Base-by-base conservation (phyloP, 2,797 vertebrate species). In the Columba guinea region DNA sequence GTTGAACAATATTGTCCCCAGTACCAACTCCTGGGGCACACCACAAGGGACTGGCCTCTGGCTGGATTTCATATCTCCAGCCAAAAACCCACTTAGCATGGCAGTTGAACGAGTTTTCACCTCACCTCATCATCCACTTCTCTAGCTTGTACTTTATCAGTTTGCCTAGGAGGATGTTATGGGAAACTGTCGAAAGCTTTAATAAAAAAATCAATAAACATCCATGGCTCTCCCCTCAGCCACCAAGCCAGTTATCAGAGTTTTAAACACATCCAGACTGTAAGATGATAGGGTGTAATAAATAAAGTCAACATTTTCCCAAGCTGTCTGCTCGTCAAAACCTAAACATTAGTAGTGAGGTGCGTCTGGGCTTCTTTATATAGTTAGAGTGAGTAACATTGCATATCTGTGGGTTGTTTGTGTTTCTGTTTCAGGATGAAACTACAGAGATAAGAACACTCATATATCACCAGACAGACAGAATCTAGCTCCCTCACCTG, bases 301-400 rank as follows among this genome's bases (percentile, higher is more conserved):
- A 87, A 89, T 35, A 77, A 73, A 89, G 35, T 16, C 21, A 89
- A 51, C 24, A 32, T 55, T 76, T 90, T 76, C 70, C 41, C 59
- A 65, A 91, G 86, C 65, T 95, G 58, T 65, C 46, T 73, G 24
- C 89, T 87, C 86, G 68, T 71, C 65, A 89, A 63, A 88, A 79
- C 41, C 44, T 59, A 91, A 89, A 75, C 16, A 5, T 16, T 41
- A 69, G 16, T 5, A 68, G 34, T 19, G 71, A 93, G 82, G 93
- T 90, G 76, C 87, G 73, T 69, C 55, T 71, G 28, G 7, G 22
- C 27, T 71, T 75, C 76, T 56, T 65, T 51, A 37, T 67, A 34
- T 68, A 58, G 68, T 64, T 35, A 80, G n/a, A 90, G 59, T 0
- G 0, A 79, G 46, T 46, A 84, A 65, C 28, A 34, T 0, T 12